phyloP scores from a whole-genome alignment of 2,797 vertebrate species.

The Rhinophrynus dorsalis region DNA sequence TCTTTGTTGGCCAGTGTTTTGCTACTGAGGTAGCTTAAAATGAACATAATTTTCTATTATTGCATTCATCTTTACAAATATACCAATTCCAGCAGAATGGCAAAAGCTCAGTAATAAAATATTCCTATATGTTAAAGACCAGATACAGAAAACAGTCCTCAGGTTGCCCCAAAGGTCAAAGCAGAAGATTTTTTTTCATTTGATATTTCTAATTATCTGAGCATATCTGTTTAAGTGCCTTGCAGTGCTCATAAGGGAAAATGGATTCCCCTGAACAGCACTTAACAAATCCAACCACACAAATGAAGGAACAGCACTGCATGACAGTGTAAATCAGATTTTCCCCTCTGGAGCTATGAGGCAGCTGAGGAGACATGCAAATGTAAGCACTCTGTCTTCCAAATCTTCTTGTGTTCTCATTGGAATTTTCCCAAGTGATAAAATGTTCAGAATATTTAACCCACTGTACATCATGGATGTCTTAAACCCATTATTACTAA shows the following conservation, averaged over 20 bases:
- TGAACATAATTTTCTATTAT: no score
- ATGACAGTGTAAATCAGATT: slow-evolving; percentile 53
- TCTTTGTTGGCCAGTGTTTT: no score
- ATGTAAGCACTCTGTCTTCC: slow-evolving; percentile 46
- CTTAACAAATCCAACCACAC: slow-evolving; percentile 29
- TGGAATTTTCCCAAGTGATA: not conserved
- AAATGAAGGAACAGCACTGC: slow-evolving; percentile 26
- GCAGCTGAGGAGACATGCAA: slow-evolving; percentile 48
- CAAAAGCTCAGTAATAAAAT: no score
- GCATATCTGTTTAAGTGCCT: not conserved
- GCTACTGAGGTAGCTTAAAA: no score
- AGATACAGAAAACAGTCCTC: not conserved
- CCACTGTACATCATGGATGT: not conserved
- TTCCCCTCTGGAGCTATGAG: slow-evolving; percentile 44
- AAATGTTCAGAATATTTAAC: slow-evolving; percentile 43
- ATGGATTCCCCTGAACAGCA: slow-evolving; percentile 25
- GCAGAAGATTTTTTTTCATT: slow-evolving; percentile 39
- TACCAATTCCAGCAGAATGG: no score
- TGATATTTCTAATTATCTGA: slow-evolving; percentile 37
- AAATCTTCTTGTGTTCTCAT: slow-evolving; percentile 38
- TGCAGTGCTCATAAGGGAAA: slow-evolving; percentile 47
- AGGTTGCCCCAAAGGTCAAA: slow-evolving; percentile 24
- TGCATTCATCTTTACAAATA: no score
- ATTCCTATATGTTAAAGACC: no score
- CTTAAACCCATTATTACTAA: no score